Evolutionary conservation across 2,113 vertebrate species (phyloP).

Genomic region (Dryoscopus gambensis): DNA sequence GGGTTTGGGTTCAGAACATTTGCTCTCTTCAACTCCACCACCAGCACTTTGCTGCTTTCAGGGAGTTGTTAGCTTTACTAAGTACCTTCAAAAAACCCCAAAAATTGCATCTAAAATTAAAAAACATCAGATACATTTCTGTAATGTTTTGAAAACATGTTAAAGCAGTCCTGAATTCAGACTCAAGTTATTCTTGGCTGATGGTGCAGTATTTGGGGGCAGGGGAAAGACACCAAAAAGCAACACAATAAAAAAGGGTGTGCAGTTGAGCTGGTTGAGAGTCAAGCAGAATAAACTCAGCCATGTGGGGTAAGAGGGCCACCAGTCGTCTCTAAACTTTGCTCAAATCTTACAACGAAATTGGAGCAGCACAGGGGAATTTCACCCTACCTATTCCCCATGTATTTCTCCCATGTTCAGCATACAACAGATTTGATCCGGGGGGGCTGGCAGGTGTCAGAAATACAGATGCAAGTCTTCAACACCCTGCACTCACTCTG

Average conservation of each 20-base stretch:
- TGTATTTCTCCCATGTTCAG: not conserved
- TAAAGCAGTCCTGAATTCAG: not conserved
- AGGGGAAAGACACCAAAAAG: not conserved
- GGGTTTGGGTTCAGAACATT: not conserved
- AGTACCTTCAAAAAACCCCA: not conserved
- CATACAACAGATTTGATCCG: not conserved
- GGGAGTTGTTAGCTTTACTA: not conserved
- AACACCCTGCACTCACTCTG: not conserved
- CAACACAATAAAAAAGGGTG: not conserved
- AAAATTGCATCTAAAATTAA: not conserved
- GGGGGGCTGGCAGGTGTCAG: not conserved
- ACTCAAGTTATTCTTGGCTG: slow-evolving; percentile 1
- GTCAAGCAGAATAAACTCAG: not conserved
- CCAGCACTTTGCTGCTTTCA: not conserved
- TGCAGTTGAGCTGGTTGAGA: not conserved
- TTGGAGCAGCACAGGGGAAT: not conserved
- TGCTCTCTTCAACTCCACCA: not conserved
- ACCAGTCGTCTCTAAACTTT: not conserved
- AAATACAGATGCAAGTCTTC: not conserved
- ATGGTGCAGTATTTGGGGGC: not conserved
- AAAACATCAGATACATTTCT: slow-evolving; percentile 8
- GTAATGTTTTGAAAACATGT: slow-evolving; percentile 6
- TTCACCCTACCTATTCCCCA: not conserved
- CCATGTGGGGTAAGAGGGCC: not conserved
- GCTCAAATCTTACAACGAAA: not conserved